These are phyloP conservation scores for Crenichthys baileyi DNA, from an alignment of 2,797 vertebrate species.

Conservation along the genomic window DNA sequence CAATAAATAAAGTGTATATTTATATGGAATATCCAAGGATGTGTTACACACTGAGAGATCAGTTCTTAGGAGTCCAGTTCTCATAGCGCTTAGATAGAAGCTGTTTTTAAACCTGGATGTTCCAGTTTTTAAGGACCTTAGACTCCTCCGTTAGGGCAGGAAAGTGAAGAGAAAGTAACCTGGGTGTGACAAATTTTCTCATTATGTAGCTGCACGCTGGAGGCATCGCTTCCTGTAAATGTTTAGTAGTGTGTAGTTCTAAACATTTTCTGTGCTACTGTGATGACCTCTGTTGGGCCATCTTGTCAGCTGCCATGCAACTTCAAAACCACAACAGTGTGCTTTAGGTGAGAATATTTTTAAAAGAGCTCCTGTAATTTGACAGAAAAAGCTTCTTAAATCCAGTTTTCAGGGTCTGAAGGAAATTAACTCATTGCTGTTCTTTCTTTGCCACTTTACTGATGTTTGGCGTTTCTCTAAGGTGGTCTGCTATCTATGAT, in stretches of 20 bases:
- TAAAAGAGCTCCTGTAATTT: too few species aligned
- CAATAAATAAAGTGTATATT: not conserved
- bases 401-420: not conserved
- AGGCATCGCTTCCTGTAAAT: not conserved
- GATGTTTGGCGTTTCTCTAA: not conserved
- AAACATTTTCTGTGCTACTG: not conserved
- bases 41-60: not conserved
- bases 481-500: not conserved
- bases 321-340: too few species aligned
- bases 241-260: not conserved
- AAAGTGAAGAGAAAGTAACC: not conserved
- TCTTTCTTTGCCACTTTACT: not conserved
- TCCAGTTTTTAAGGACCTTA: not conserved
- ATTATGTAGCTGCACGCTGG: not conserved
- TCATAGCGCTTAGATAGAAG: not conserved
- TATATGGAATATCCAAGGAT: not conserved
- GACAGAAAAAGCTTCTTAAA: not conserved
- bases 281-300: not conserved
- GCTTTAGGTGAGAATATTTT: too few species aligned
- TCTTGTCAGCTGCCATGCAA: not conserved
- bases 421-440: not conserved
- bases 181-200: not conserved
- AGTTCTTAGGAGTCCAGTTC: not conserved
- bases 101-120: slow-evolving; percentile 1
- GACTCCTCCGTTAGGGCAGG: not conserved